Percentiles rank a stretch among this genome's conserved stretches.
Evolutionary conservation across 2,113 vertebrate species (phyloP).

Genomic region (Sylvilagus bachmani): DNA sequence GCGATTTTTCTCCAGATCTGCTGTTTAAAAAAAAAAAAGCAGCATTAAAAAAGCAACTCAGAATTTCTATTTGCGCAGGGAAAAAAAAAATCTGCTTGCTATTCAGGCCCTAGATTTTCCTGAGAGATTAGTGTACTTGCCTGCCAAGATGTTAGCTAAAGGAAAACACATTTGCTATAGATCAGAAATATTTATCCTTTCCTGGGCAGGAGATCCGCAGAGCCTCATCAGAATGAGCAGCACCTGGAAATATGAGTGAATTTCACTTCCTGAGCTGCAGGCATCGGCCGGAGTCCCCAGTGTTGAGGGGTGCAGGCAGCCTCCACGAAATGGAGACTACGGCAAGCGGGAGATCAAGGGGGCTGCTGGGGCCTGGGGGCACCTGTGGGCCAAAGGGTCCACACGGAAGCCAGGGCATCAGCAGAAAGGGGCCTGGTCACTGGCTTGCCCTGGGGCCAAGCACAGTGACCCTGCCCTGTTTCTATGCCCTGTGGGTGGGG

Average conservation of each 20-base stretch:
- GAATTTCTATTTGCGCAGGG: slow-evolving; percentile 83
- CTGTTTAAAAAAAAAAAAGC: slow-evolving; percentile 68
- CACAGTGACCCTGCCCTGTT: rapidly evolving
- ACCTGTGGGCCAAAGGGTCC: neutral
- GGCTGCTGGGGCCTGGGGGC: neutral
- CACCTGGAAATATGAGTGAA: slow-evolving; percentile 62
- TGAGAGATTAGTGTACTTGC: slow-evolving; percentile 81
- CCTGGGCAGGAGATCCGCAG: slow-evolving; percentile 72
- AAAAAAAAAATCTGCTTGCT: slow-evolving; percentile 80
- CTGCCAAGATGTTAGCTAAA: slow-evolving; percentile 84
- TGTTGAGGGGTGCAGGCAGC: neutral
- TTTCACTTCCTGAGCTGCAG: neutral
- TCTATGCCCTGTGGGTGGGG: neutral
- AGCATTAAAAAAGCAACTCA: slow-evolving; percentile 82
- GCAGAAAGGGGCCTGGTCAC: neutral
- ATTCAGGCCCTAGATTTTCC: slow-evolving; percentile 83
- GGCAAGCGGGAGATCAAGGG: no score
- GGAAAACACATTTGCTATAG: slow-evolving; percentile 83
- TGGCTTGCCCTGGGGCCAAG: neutral
- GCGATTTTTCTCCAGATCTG: slow-evolving; percentile 79
- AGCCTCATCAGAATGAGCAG: slow-evolving; percentile 59
- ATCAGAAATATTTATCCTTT: slow-evolving; percentile 85
- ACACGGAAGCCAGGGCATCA: neutral
- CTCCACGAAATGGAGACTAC: neutral
- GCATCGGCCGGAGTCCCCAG: neutral